Base-by-base conservation (phyloP, 1,140 invertebrate species). In the Atopsyche davidsoni region DNA sequence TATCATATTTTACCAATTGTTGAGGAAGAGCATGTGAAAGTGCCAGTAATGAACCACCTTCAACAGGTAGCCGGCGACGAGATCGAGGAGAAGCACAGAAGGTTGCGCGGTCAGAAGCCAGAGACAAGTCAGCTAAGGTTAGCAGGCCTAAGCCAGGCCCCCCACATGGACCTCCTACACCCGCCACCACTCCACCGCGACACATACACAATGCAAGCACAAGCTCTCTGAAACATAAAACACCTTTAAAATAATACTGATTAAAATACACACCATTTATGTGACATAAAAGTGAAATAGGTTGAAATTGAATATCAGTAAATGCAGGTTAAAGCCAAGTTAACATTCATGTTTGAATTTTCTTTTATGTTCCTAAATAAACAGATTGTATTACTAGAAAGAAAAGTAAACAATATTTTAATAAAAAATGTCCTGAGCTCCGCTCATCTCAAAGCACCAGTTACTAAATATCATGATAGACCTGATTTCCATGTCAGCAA, bases 31-130 rank as follows among this genome's bases (percentile, higher is more conserved):
- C 23, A 17, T 50, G 28, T 1, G 36, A 36, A 2, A 34, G 6
- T 1, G 42, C 39, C 10, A 58, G 47, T 13, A 58, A 16, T 31
- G 51, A 45, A 3, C 35, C 22, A 1, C 56, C 51, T 32, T 58
- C 56, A 7, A 48, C 36, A 11, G 62, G 51, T 2, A 62, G 53
- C 19, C 53, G 42, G 31, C 53, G 49, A 4, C 53, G 46, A 11
- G 18, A 18, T 1, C 56, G 11, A 42, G 49, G 46, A 16, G 60
- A 36, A 24, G 64, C 43, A 11, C 60, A 55, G 55, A 71, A 69
- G n/a, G 59, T 64, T 28, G 69, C 63, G 14, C 59, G 44, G 51
- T 71, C 68, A 0, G 64, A 61, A 9, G 67, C 68, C 31, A 72
- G 19, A 1, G 61, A 59, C 45, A 71, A 57, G 56, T 72, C 70